Base-by-base conservation (phyloP, 2,113 vertebrate genomes). In the Oenanthe melanoleuca region DNA sequence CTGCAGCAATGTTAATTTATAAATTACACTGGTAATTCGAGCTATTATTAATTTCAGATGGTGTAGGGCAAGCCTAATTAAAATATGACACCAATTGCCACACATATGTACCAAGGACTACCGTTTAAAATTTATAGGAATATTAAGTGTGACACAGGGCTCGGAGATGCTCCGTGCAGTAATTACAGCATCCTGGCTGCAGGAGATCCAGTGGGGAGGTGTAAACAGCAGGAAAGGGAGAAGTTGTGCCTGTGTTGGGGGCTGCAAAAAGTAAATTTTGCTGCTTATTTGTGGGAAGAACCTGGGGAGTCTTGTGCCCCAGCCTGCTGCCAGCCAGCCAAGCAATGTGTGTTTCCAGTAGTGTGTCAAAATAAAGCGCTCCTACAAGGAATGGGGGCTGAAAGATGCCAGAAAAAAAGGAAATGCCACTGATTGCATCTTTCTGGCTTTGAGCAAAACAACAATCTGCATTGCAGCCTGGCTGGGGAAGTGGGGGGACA, bases 1-100 rank as follows among this genome's bases (percentile, higher is more conserved):
- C 96, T 95, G 92, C 92, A 70, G 97, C 97, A 89, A 96, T 98
- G 98, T 98, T 98, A 98, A 98, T 98, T 98, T 98, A 98, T 98
- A 98, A 98, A 98, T 98, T 98, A 98, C 98, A 98, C 97, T 97
- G 96, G 97, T 98, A 98, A 98, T 98, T 98, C 85, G 9, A 97
- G 97, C 97, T 97, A 97, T 98, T 98, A 98, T 98, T 98, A 98
- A 98, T 98, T 98, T 98, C 98, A 98, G 98, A 98, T 98, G 98
- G 98, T 98, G 97, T 98, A 98, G 97, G 98, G 98, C 98, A 98
- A 97, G 96, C 93, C 97, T 98, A 98, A 98, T 98, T 98, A 98
- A 98, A 98, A 98, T 98, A 97, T 98, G 98, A 98, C 98, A 98
- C 97, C 98, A 93, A 97, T 98, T 98, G 97, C 97, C 97, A 98